Percentiles rank a stretch among this genome's conserved stretches.
Conservation (phyloP, 2,113 vertebrate species). For the Engystomops pustulosus region DNA sequence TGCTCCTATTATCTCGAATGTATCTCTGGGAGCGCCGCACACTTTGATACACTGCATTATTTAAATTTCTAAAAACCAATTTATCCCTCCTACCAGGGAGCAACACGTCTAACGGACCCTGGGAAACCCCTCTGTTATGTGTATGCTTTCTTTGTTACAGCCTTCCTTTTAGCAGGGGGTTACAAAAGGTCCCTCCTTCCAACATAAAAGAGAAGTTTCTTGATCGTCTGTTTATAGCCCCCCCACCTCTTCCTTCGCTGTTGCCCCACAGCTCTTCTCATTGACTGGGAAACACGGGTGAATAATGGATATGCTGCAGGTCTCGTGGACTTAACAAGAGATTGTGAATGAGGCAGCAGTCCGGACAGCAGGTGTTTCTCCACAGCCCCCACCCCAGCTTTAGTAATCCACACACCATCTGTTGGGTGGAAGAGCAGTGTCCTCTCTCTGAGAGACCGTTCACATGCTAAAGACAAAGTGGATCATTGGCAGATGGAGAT, state of each 20-base stretch:
- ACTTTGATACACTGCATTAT: slow-evolving; percentile 3
- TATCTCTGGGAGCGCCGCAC: background rate
- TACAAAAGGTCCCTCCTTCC: slow-evolving; percentile 20
- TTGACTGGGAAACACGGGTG: slow-evolving; percentile 38
- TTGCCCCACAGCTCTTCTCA: slow-evolving; percentile 19
- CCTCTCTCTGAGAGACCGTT: slow-evolving; percentile 9
- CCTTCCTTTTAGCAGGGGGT: slow-evolving; percentile 25
- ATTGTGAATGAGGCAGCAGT: slow-evolving; percentile 55
- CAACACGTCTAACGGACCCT: slow-evolving; percentile 31
- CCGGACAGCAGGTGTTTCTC: slow-evolving; percentile 50
- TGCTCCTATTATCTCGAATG: background rate
- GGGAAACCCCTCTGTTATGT: slow-evolving; percentile 31
- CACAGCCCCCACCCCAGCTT: slow-evolving; percentile 15
- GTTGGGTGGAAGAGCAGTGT: slow-evolving; percentile 27
- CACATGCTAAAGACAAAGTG: slow-evolving; percentile 38
- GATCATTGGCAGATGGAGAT: slow-evolving; percentile 57
- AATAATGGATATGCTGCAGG: slow-evolving; percentile 40
- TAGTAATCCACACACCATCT: slow-evolving; percentile 51
- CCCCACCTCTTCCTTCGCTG: background rate
- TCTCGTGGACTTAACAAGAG: slow-evolving; percentile 51
- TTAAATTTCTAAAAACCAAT: slow-evolving; percentile 20
- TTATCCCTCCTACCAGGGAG: background rate
- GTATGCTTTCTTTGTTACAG: slow-evolving; percentile 15
- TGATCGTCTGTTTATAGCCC: slow-evolving; percentile 18
- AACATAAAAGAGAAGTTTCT: slow-evolving; percentile 26